These are phyloP conservation scores for Hypomecis atomaria DNA, from an alignment of 2,888 invertebrate genomes.

Conservation along the genomic window DNA sequence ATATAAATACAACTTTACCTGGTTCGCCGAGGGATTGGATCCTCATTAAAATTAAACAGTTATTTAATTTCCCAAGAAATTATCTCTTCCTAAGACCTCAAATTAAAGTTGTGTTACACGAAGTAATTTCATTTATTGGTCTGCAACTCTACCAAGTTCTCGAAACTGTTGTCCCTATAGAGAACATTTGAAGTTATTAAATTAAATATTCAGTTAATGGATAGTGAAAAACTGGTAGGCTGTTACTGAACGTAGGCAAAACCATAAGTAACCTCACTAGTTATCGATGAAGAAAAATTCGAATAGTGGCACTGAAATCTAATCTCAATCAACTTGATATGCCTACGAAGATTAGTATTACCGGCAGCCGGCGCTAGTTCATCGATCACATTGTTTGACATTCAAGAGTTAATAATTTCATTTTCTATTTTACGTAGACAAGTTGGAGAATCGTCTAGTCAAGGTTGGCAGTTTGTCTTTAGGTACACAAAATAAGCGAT, in stretches of 20 bases:
- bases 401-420: slow-evolving; percentile 34
- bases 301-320: background rate
- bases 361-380: slow-evolving; percentile 37
- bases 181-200: too few species aligned
- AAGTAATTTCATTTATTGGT: too few species aligned
- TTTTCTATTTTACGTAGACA: slow-evolving; percentile 19
- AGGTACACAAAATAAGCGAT: slow-evolving; percentile 1
- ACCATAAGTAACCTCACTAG: too few species aligned
- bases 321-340: slow-evolving; percentile 36
- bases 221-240: too few species aligned
- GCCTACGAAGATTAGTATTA: slow-evolving; percentile 39
- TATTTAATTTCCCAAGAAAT: too few species aligned
- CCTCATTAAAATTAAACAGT: too few species aligned
- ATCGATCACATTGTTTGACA: slow-evolving; percentile 49
- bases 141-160: too few species aligned
- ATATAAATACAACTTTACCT: background rate
- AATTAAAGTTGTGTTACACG: too few species aligned
- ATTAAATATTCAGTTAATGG: too few species aligned
- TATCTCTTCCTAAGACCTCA: too few species aligned
- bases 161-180: too few species aligned
- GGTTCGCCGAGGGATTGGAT: background rate
- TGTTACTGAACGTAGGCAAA: too few species aligned
- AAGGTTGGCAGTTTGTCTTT: slow-evolving; percentile 26
- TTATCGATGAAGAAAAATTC: background rate
- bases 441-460: slow-evolving; percentile 16